Evolutionary conservation across 2,797 vertebrate species (phyloP).

Genomic region (Pelochelys cantorii): DNA sequence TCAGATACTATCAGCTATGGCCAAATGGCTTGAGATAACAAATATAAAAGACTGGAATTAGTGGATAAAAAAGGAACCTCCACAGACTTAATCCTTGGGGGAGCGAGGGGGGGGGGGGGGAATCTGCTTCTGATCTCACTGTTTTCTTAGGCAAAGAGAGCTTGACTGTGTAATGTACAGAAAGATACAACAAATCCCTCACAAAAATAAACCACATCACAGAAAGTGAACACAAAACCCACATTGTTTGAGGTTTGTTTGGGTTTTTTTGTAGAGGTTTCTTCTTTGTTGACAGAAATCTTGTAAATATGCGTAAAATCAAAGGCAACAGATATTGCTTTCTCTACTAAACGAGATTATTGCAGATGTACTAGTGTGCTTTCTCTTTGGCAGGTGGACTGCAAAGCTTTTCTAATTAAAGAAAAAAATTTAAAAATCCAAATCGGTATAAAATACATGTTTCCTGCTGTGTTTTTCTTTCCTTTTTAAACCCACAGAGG

Average conservation of each 20-base stretch:
- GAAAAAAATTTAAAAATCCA: constrained; percentile 8
- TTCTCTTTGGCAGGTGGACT: constrained; percentile 20
- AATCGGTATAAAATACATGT: constrained; percentile 25
- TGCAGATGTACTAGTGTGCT: neutral
- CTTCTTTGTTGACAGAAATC: constrained; percentile 64
- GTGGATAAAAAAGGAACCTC: constrained; percentile 38
- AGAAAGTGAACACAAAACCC: constrained; percentile 29
- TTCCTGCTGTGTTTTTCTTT: constrained; percentile 44
- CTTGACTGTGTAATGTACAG: constrained; percentile 45
- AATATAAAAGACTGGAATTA: constrained; percentile 55
- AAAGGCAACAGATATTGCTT: constrained; percentile 51
- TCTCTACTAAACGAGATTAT: constrained; percentile 27
- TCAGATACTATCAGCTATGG: constrained; percentile 46
- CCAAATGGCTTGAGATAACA: constrained; percentile 40
- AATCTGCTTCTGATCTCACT: constrained; percentile 40
- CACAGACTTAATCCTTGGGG: constrained; percentile 37
- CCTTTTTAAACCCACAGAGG: constrained; percentile 35
- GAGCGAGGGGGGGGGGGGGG: constrained; percentile 6
- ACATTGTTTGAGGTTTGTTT: constrained; percentile 30
- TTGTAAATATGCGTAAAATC: constrained; percentile 74
- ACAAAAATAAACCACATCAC: constrained; percentile 48
- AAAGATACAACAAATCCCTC: constrained; percentile 53
- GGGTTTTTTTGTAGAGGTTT: constrained; percentile 32
- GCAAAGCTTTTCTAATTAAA: constrained; percentile 52
- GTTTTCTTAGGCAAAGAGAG: constrained; percentile 44